Conservation (phyloP, 1,140 invertebrate genomes). For the Calephelis virginiensis region DNA sequence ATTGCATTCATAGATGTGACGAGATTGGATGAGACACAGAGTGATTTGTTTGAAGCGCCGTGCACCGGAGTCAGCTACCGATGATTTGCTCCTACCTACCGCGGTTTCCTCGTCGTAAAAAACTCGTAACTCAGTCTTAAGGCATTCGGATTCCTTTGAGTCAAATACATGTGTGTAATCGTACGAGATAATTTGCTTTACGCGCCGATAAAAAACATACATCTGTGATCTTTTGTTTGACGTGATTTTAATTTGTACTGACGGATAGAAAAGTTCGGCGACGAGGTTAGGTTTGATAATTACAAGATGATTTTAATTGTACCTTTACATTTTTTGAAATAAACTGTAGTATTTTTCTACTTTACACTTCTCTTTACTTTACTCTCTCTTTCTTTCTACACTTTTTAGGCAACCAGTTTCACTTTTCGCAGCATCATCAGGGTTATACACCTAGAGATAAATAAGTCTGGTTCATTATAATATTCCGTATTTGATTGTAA, state of each 20-base stretch:
- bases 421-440: too few relatives aligned
- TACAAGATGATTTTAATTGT: background rate
- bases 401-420: too few relatives aligned
- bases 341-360: too few relatives aligned
- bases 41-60: constrained; percentile 75
- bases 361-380: too few relatives aligned
- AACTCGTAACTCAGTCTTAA: constrained; percentile 58
- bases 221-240: constrained; percentile 22
- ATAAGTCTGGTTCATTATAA: too few relatives aligned
- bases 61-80: constrained; percentile 67
- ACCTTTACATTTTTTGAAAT: too few relatives aligned
- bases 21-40: constrained; percentile 65
- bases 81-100: constrained; percentile 74
- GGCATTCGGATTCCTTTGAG: constrained; percentile 69
- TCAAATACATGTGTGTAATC: constrained; percentile 73
- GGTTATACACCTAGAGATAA: too few relatives aligned
- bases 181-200: constrained; percentile 70
- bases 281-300: background rate
- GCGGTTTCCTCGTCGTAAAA: constrained; percentile 55
- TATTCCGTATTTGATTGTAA: too few relatives aligned
- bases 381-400: too few relatives aligned
- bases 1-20: constrained; percentile 37
- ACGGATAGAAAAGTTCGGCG: constrained; percentile 12
- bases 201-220: constrained; percentile 32
- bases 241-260: constrained; percentile 6